A percentile compares a stretch with the other conserved stretches of the same genome.
Conservation (phyloP, 2,797 vertebrate genomes). For the Pterois miles region DNA sequence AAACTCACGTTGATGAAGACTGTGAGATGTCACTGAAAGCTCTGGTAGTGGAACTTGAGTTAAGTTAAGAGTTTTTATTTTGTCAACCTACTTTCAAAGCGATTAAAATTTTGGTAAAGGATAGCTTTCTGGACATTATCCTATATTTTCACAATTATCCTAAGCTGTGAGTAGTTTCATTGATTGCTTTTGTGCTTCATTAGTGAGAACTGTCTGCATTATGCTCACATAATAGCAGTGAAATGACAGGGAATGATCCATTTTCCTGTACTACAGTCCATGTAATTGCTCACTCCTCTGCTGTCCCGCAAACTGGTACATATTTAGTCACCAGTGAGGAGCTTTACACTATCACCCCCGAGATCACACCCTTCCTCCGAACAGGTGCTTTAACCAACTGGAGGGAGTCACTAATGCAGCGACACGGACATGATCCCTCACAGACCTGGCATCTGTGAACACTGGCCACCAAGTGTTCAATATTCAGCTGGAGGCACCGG, state of each 20-base stretch:
- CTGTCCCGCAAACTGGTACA: not conserved
- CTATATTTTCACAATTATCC: not conserved
- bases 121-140: not conserved
- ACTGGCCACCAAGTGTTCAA: slow-evolving; percentile 11
- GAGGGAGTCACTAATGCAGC: slow-evolving; percentile 5
- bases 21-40: not conserved
- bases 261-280: not conserved
- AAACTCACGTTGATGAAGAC: not conserved
- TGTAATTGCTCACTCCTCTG: not conserved
- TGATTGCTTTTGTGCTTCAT: not conserved
- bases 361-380: not conserved
- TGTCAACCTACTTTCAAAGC: not conserved
- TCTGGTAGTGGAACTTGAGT: not conserved
- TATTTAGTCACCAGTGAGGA: not conserved
- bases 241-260: not conserved
- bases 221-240: not conserved
- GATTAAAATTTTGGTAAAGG: not conserved
- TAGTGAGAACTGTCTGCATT: not conserved
- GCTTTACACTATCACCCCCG: not conserved
- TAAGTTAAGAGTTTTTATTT: not conserved
- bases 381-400: not conserved
- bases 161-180: not conserved
- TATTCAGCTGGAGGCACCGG: slow-evolving; percentile 25
- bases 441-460: slow-evolving; percentile 11
- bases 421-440: slow-evolving; percentile 5